Conservation (phyloP, 1,140 invertebrate species). For the Lerema accius region DNA sequence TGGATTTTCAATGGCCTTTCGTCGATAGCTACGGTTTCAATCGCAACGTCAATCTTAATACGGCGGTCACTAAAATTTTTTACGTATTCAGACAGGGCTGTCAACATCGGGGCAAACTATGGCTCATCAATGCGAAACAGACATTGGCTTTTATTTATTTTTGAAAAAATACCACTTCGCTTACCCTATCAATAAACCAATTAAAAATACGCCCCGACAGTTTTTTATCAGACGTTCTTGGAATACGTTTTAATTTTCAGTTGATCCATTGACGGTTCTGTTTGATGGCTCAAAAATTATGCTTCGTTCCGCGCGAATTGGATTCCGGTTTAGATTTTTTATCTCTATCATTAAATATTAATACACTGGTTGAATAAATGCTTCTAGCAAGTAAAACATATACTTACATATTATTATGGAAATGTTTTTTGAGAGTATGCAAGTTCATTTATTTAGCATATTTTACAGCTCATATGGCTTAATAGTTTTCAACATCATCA, state of each 20-base stretch:
- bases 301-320: constrained; percentile 1
- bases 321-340: neutral
- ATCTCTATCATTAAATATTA: constrained; percentile 3
- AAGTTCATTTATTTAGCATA: no score
- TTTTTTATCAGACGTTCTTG: constrained; percentile 3
- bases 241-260: neutral
- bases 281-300: neutral
- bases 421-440: no score
- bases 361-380: no score
- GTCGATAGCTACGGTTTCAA: neutral
- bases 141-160: constrained; percentile 68
- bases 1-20: no score
- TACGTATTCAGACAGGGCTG: constrained; percentile 51
- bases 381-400: no score
- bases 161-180: constrained; percentile 47
- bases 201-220: constrained; percentile 45
- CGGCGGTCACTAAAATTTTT: constrained; percentile 43
- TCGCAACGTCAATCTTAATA: constrained; percentile 51
- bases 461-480: no score
- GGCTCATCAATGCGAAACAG: constrained; percentile 53
- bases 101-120: constrained; percentile 41
- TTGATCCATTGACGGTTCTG: constrained; percentile 22
- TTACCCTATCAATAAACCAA: constrained; percentile 48
- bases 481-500: no score
- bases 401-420: no score